Conservation (phyloP, 2,113 vertebrate genomes). For the Psammodynastes pulverulentus region DNA sequence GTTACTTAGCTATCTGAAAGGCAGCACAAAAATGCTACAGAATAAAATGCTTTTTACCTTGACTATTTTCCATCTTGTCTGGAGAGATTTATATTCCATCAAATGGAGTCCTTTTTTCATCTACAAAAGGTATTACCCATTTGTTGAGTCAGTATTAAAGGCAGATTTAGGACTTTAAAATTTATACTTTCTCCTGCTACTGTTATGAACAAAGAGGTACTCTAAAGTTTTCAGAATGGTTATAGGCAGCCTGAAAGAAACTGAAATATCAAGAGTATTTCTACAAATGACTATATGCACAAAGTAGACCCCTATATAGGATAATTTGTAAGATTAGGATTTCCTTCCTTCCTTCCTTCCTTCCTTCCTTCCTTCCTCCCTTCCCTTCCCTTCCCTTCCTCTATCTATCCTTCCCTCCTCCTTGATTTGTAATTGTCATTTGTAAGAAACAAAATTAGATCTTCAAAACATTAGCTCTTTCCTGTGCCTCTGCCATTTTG, state of each 20-base stretch:
- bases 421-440: neutral
- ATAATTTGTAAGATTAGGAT: neutral
- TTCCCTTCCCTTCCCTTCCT: neutral
- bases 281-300: neutral
- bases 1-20: conserved; percentile 16
- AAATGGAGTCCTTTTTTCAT: conserved; percentile 21
- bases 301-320: neutral
- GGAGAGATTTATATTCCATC: conserved; percentile 5
- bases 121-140: neutral
- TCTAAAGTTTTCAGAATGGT: neutral
- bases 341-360: neutral
- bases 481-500: neutral
- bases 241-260: neutral
- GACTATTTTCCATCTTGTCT: neutral
- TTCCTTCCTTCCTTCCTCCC: neutral
- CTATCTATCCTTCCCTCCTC: neutral
- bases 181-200: neutral
- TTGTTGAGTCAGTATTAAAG: conserved; percentile 20
- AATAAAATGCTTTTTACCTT: conserved; percentile 16
- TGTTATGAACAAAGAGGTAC: neutral
- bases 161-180: neutral
- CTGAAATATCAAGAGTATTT: neutral
- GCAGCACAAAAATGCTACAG: neutral
- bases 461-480: neutral
- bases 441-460: neutral